phyloP scores from a whole-genome alignment of 2,113 vertebrate genomes.

The Leucopsar rothschildi region DNA sequence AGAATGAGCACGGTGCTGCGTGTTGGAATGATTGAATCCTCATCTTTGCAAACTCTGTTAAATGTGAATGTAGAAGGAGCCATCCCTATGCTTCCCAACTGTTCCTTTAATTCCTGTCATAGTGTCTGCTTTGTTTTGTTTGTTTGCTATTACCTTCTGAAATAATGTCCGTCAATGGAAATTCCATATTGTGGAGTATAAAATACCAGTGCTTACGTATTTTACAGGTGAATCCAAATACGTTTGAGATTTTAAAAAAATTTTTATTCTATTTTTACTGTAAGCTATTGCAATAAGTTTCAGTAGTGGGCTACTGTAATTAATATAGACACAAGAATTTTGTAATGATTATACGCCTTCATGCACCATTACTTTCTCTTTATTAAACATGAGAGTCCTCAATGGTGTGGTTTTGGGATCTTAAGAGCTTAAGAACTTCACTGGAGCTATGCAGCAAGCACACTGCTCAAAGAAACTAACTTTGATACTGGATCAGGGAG shows the following conservation, averaged over 20 bases:
- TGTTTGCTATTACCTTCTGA: background rate
- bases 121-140: background rate
- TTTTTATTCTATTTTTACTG: background rate
- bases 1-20: background rate
- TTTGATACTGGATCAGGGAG: background rate
- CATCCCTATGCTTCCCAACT: background rate
- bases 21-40: background rate
- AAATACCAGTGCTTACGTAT: background rate
- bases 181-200: background rate
- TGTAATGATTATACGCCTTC: background rate
- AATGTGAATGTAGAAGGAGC: background rate
- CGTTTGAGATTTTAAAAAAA: background rate
- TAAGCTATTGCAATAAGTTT: background rate
- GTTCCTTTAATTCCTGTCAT: background rate
- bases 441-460: accelerated
- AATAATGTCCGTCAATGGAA: background rate
- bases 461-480: background rate
- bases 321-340: background rate
- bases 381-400: background rate
- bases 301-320: background rate
- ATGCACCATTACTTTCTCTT: background rate
- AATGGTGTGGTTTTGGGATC: background rate
- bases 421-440: background rate
- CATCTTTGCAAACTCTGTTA: background rate
- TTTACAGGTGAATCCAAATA: background rate